Evolutionary conservation across 1,140 invertebrate species (phyloP).

Genomic region (Chironomus striatipennis): DNA sequence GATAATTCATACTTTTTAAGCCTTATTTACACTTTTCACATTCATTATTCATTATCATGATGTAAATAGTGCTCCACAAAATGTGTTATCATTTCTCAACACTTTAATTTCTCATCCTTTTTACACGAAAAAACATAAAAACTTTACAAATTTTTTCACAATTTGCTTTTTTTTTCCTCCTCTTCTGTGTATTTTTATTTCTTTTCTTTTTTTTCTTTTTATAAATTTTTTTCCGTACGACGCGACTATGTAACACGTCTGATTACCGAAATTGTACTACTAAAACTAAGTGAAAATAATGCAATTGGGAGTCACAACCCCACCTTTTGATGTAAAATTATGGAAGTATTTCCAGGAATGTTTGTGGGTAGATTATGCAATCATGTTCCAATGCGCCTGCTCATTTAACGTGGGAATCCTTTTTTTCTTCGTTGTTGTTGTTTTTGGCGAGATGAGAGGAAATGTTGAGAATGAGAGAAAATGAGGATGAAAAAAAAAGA

Average conservation of each 20-base stretch:
- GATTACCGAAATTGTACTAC: slow-evolving; percentile 8
- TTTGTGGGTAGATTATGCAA: slow-evolving; percentile 12
- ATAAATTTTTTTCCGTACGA: too few relatives aligned
- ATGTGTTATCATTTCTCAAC: too few relatives aligned
- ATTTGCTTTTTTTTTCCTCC: too few relatives aligned
- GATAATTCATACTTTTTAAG: too few relatives aligned
- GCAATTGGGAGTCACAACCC: slow-evolving; percentile 10
- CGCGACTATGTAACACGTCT: slow-evolving; percentile 11
- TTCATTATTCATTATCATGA: too few relatives aligned
- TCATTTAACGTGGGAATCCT: background rate
- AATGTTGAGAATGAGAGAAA: background rate
- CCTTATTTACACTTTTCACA: too few relatives aligned
- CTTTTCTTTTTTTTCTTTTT: background rate
- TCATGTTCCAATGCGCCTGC: background rate
- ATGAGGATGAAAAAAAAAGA: background rate
- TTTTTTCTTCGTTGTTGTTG: too few relatives aligned
- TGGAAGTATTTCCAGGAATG: slow-evolving; percentile 5
- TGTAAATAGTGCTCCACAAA: too few relatives aligned
- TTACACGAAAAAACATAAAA: too few relatives aligned
- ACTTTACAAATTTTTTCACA: too few relatives aligned
- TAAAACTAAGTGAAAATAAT: slow-evolving; percentile 14
- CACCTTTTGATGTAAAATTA: background rate
- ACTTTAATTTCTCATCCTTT: too few relatives aligned
- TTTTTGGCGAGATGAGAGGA: too few relatives aligned
- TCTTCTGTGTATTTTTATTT: background rate